A percentile compares a stretch with the other conserved stretches of the same genome.
These are phyloP conservation scores for Miltochrista miniata DNA, from an alignment of 2,888 invertebrate species.

Conservation along the genomic window DNA sequence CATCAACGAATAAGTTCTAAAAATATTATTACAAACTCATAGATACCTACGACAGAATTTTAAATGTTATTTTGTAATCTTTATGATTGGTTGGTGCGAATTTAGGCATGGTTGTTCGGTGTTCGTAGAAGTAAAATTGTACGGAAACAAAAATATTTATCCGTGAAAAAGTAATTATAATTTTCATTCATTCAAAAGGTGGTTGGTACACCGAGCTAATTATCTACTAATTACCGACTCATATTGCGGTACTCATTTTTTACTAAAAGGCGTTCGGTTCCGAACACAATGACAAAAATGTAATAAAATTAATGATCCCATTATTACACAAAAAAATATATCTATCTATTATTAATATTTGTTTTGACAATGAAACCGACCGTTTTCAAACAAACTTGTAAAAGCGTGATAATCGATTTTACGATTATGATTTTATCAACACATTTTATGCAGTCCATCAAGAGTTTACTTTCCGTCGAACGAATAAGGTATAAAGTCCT, in stretches of 20 bases:
- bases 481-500: conserved; percentile 22
- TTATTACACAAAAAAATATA: conserved; percentile 57
- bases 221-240: background rate
- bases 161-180: background rate
- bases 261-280: background rate
- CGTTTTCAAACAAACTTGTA: conserved; percentile 55
- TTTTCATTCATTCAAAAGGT: no score
- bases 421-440: conserved; percentile 32
- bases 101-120: no score
- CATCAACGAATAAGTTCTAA: no score
- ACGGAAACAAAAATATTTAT: no score
- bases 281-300: no score
- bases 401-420: conserved; percentile 60
- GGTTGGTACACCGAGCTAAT: background rate
- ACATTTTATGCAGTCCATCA: conserved; percentile 10
- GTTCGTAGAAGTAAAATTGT: no score
- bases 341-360: conserved; percentile 13
- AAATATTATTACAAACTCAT: no score
- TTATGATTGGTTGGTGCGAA: no score
- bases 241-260: background rate
- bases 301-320: conserved; percentile 38
- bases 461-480: background rate
- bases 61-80: no score
- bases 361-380: conserved; percentile 39
- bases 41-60: no score